A percentile compares a stretch with the other conserved stretches of the same genome.
Evolutionary conservation across 2,797 vertebrate species (phyloP).

Genomic region (Nannoperca australis): DNA sequence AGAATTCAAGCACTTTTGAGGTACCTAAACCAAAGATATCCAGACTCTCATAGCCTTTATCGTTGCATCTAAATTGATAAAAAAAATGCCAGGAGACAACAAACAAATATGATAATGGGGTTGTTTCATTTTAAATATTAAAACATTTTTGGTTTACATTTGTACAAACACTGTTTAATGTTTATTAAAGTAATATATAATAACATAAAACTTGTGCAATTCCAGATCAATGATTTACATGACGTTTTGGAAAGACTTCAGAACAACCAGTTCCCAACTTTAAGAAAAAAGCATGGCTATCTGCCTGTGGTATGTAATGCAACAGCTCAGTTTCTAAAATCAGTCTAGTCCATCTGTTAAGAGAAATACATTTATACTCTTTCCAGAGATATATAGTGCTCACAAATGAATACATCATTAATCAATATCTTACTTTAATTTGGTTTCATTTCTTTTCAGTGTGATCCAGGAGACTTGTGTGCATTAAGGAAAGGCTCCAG

Average conservation of each 20-base stretch:
- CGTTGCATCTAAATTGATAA: too few relatives aligned
- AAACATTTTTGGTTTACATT: too few relatives aligned
- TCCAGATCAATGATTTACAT: constrained; percentile 78
- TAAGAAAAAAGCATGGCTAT: constrained; percentile 73
- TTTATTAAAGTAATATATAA: background rate
- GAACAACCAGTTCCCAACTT: constrained; percentile 66
- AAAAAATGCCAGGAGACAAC: too few relatives aligned
- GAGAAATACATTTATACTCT: background rate
- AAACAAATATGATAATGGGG: too few relatives aligned
- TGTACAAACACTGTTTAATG: background rate
- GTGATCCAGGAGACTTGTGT: constrained; percentile 81
- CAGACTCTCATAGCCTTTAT: too few relatives aligned
- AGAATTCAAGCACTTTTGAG: too few relatives aligned
- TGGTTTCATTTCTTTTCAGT: constrained; percentile 66
- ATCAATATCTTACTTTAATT: background rate
- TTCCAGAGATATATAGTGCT: background rate
- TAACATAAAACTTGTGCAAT: background rate
- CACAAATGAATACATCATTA: background rate
- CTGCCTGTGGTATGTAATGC: constrained; percentile 71
- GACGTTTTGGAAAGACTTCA: constrained; percentile 78
- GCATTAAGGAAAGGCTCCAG: constrained; percentile 84
- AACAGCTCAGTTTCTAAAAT: background rate
- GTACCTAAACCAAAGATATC: too few relatives aligned
- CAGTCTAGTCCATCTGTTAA: background rate
- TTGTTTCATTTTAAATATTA: too few relatives aligned